phyloP scores from a whole-genome alignment of 1,140 invertebrate genomes.

The Drosophila malerkotliana region DNA sequence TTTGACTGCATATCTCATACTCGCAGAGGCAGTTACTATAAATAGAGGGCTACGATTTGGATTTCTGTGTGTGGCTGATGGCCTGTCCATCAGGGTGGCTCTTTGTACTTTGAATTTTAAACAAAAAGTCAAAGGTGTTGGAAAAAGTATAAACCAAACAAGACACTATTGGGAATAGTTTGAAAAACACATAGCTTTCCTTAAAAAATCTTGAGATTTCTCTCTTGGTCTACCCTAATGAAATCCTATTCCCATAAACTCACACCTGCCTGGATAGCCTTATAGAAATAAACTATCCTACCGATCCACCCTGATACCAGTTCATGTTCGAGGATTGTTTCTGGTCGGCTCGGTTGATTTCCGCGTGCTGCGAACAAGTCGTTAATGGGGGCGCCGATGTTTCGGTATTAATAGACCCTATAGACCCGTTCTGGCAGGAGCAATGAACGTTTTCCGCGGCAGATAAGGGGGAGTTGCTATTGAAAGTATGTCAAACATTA shows the following conservation, averaged over 20 bases:
- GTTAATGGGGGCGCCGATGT: conserved; percentile 60
- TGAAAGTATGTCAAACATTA: conserved; percentile 75
- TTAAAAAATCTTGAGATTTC: not conserved
- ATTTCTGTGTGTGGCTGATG: conserved; percentile 4
- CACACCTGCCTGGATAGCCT: no score
- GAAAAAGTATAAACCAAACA: not conserved
- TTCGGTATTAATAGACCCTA: conserved; percentile 54
- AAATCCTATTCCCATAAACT: no score
- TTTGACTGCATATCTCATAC: conserved; percentile 20
- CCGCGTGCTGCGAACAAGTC: conserved; percentile 67
- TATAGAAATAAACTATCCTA: no score
- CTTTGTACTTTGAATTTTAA: not conserved
- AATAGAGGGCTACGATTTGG: conserved; percentile 40
- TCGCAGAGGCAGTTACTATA: conserved; percentile 8
- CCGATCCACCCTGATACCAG: conserved; percentile 6
- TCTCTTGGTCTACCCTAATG: not conserved
- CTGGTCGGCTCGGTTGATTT: conserved; percentile 48
- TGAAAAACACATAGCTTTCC: no score
- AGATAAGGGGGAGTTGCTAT: conserved; percentile 10
- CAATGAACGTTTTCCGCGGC: conserved; percentile 39
- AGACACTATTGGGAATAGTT: not conserved
- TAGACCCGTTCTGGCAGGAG: conserved; percentile 50
- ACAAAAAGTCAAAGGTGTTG: not conserved
- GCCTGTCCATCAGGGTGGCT: conserved; percentile 22
- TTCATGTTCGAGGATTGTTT: conserved; percentile 38